Evolutionary conservation across 1,140 invertebrate species (phyloP).

Genomic region (Bombus waltoni): DNA sequence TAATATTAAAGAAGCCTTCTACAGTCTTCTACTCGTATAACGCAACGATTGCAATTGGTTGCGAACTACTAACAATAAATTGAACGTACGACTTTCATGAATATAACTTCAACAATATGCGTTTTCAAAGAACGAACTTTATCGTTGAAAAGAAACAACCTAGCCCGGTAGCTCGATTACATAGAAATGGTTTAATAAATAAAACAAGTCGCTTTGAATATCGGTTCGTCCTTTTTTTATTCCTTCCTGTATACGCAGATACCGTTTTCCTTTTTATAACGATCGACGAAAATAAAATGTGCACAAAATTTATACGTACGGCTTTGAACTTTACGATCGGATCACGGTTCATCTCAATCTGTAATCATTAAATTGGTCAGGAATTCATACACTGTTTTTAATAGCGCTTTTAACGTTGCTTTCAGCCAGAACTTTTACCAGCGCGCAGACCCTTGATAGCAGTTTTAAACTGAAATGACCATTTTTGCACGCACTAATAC

Average conservation of each 20-base stretch:
- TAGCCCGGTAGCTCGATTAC: not conserved
- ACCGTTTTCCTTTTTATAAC: not conserved
- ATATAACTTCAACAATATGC: not conserved
- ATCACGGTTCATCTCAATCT: not conserved
- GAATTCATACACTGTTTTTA: constrained; percentile 19
- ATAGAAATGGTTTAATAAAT: not conserved
- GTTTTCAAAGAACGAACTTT: not conserved
- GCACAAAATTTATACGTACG: not conserved
- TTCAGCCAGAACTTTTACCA: not conserved
- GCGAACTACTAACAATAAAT: not conserved
- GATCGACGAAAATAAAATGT: not conserved
- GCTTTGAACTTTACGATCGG: not conserved
- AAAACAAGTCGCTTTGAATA: not conserved
- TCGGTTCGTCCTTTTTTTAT: not conserved
- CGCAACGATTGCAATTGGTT: not conserved
- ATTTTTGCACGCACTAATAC: not conserved
- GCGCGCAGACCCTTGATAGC: not conserved
- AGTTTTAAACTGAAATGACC: constrained; percentile 9
- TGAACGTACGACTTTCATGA: too few species aligned
- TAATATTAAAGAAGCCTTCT: not conserved
- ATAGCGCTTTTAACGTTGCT: constrained; percentile 17
- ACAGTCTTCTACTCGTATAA: not conserved
- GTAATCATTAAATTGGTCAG: constrained; percentile 17
- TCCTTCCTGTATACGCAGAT: not conserved
- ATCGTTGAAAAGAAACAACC: not conserved